These are phyloP conservation scores for Myotis davidii DNA, from an alignment of 2,113 vertebrate species.

Conservation along the genomic window DNA sequence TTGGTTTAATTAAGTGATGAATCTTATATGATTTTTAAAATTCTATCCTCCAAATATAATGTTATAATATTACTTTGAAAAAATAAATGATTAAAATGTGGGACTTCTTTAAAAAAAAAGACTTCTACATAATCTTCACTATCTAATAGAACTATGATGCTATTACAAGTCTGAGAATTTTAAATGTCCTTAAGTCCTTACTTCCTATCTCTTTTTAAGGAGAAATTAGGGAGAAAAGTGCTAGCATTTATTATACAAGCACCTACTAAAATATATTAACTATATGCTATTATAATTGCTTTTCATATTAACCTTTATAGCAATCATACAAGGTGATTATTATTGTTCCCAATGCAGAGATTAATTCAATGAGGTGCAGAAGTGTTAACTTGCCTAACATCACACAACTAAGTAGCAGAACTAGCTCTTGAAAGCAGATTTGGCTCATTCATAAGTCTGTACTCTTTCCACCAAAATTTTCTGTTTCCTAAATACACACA, in stretches of 20 bases:
- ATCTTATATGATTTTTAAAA: not conserved
- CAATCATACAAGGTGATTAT: constrained; percentile 12
- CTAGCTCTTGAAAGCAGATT: not conserved
- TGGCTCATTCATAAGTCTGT: not conserved
- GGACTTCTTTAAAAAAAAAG: not conserved
- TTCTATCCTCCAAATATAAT: not conserved
- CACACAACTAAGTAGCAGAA: not conserved
- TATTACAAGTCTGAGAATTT: not conserved
- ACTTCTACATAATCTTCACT: not conserved
- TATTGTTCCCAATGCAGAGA: not conserved
- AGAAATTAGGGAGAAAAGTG: not conserved
- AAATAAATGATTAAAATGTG: constrained; percentile 29
- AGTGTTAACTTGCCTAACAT: not conserved
- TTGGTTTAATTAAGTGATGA: not conserved
- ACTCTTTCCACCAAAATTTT: not conserved
- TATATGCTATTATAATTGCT: not conserved
- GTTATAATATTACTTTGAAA: not conserved
- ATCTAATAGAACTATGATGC: not conserved
- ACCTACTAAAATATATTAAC: not conserved
- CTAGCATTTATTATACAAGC: constrained; percentile 27
- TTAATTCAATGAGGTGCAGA: constrained; percentile 14
- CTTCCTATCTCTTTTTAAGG: not conserved
- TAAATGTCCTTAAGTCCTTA: not conserved
- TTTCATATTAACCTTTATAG: not conserved
- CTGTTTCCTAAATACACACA: not conserved